Conservation (phyloP, 2,113 vertebrate genomes). For the Pitta sordida region DNA sequence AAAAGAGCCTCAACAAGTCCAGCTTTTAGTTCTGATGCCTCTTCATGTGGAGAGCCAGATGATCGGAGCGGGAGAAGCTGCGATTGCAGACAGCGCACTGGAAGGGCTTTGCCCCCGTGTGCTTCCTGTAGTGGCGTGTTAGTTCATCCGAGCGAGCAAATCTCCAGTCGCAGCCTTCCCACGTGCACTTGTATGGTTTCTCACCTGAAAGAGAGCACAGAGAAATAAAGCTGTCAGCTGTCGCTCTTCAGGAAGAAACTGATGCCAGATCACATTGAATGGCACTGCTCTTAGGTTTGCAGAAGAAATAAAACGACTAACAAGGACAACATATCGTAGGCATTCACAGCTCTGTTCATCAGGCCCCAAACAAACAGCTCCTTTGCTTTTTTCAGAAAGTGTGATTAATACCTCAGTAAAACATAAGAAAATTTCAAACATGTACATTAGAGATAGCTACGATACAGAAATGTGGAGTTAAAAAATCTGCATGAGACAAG, state of each 20-base stretch:
- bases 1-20: background rate
- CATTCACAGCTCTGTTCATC: background rate
- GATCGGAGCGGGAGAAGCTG: slow-evolving; percentile 95
- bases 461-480: background rate
- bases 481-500: background rate
- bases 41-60: slow-evolving; percentile 98
- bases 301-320: no score
- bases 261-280: accelerated
- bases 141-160: slow-evolving; percentile 95
- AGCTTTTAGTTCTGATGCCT: slow-evolving; percentile 87
- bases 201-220: slow-evolving; percentile 78
- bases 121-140: slow-evolving; percentile 96
- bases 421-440: background rate
- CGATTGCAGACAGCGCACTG: slow-evolving; percentile 92
- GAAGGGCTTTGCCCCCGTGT: slow-evolving; percentile 97
- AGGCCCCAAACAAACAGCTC: background rate
- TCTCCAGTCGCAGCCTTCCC: slow-evolving; percentile 97
- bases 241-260: background rate
- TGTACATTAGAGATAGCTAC: background rate
- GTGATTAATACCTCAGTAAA: background rate
- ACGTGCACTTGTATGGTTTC: slow-evolving; percentile 95
- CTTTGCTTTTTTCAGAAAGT: background rate
- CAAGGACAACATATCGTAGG: background rate
- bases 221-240: background rate
- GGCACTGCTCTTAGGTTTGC: accelerated